phyloP scores from a whole-genome alignment of 2,113 vertebrate species.

The Lepisosteus osseus region DNA sequence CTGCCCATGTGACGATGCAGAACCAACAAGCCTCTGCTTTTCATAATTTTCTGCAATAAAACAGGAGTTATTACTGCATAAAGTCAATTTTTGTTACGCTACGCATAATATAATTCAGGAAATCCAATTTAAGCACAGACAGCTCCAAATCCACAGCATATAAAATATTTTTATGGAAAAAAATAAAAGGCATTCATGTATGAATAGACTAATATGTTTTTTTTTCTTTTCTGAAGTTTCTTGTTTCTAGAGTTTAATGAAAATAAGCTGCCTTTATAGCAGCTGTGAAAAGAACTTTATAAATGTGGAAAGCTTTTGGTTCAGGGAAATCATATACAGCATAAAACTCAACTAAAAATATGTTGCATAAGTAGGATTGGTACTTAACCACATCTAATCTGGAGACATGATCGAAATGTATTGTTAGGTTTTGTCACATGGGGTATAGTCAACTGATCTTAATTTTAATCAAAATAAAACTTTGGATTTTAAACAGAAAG shows the following conservation, averaged over 20 bases:
- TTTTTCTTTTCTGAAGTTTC: not conserved
- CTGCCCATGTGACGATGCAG: constrained; percentile 15
- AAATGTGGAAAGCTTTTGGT: too few species aligned
- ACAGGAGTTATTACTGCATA: constrained; percentile 39
- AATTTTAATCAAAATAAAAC: too few species aligned
- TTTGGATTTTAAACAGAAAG: too few species aligned
- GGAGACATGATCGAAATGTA: too few species aligned
- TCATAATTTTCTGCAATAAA: constrained; percentile 46
- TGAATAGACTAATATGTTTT: constrained; percentile 1
- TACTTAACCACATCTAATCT: too few species aligned
- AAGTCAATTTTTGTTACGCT: constrained; percentile 37
- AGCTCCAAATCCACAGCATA: constrained; percentile 20
- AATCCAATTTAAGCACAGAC: constrained; percentile 30
- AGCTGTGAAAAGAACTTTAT: too few species aligned
- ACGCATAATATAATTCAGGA: constrained; percentile 40
- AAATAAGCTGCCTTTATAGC: not conserved
- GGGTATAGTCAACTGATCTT: too few species aligned
- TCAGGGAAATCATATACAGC: not conserved
- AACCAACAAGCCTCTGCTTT: constrained; percentile 32
- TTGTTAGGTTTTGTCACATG: too few species aligned
- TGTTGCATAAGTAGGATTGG: not conserved
- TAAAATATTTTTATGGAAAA: constrained; percentile 21
- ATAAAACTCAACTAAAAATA: constrained; percentile 1
- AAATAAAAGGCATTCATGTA: constrained; percentile 12
- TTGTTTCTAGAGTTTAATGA: not conserved